Base-by-base conservation (phyloP, 2,113 vertebrate genomes). In the Neotoma lepida region DNA sequence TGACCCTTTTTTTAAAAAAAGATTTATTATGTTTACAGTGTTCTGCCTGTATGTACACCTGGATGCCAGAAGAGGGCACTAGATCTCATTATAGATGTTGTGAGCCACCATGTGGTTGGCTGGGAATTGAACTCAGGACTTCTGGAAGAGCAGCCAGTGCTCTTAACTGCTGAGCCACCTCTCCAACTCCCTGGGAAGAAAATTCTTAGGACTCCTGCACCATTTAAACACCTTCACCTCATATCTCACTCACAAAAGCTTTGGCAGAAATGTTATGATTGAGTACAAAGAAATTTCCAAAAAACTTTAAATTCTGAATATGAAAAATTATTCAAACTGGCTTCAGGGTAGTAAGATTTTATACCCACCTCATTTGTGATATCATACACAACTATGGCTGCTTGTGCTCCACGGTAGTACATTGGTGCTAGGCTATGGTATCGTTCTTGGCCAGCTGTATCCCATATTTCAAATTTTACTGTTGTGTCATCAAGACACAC, bases 391-490 rank as follows among this genome's bases (percentile, higher is more conserved):
- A 99, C 99, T 88, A 99, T 99, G 97, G 99, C 99, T 44, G 99
- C 99, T 98, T 99, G 99, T 8, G 99, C 99, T 95, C 99, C 99
- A 98, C 99, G 98, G 99, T 99, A 99, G 98, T 99, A 99, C 99
- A 99, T 99, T 82, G 99, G 99, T 76, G 99, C 99, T 98, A 99
- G 98, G 98, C 99, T 99, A 98, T 99, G 99, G 98, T 99, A 99
- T 81, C 99, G 99, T 95, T 99, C 99, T 97, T 99, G 99, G 96
- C 99, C 99, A 93, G 99, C 99, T 96, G 99, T 99, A 97, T 99
- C 99, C 99, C 99, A 99, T 96, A 99, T 99, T 98, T 99, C 99
- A 99, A 99, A 99, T 97, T 99, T 99, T 98, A 99, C 99, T 2
- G 99, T 99, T 94, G 99, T 99, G 97, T 99, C 99, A 64, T 99